Percentiles rank a stretch among this genome's conserved stretches.
These are phyloP conservation scores for Trachemys scripta DNA, from an alignment of 2,113 vertebrate genomes.

Conservation along the genomic window DNA sequence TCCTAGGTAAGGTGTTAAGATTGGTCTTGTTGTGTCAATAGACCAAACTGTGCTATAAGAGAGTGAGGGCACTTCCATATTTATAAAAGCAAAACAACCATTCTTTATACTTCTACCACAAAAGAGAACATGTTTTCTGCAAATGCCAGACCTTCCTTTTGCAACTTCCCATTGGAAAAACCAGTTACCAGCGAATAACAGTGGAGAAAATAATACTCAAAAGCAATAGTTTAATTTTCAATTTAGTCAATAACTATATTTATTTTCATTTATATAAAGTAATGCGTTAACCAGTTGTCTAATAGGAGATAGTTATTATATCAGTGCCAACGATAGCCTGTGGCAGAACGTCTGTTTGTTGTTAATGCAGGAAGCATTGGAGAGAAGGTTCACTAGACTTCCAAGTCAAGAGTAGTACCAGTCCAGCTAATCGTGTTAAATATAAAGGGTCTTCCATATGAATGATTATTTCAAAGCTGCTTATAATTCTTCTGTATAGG, in stretches of 20 bases:
- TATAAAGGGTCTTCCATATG: conserved; percentile 37
- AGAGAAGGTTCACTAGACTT: neutral
- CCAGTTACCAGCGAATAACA: neutral
- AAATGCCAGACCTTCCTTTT: neutral
- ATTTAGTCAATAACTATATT: neutral
- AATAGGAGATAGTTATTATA: neutral
- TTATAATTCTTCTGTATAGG: conserved; percentile 40
- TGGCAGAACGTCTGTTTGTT: neutral
- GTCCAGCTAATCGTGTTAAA: conserved; percentile 5
- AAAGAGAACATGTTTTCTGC: neutral
- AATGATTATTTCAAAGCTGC: conserved; percentile 53
- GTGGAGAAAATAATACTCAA: neutral
- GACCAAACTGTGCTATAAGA: neutral
- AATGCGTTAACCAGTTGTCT: conserved; percentile 14
- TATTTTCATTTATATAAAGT: neutral
- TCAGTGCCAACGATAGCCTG: neutral
- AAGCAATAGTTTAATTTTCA: neutral
- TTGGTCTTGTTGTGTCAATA: too few relatives aligned
- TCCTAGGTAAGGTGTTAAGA: neutral
- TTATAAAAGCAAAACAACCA: neutral
- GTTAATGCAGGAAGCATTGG: neutral
- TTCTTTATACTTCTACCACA: neutral
- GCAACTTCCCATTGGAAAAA: neutral
- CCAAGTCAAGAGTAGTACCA: conserved; percentile 6
- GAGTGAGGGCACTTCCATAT: neutral